Conservation (phyloP, 2,113 vertebrate species). For the Amia ocellicauda region DNA sequence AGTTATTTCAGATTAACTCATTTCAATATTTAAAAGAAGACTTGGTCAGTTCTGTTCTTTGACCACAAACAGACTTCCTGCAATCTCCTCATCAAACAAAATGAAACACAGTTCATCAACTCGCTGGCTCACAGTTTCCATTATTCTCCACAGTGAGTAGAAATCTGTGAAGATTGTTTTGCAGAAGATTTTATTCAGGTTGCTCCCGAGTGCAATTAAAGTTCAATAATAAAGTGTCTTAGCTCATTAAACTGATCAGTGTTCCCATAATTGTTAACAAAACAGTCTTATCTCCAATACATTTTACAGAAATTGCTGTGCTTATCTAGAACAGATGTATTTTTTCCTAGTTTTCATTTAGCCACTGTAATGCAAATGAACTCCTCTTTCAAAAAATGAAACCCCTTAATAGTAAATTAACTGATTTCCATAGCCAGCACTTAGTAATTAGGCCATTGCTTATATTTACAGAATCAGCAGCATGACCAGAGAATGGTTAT, state of each 20-base stretch:
- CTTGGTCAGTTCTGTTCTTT: too few relatives aligned
- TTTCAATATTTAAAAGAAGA: too few relatives aligned
- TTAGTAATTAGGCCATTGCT: neutral
- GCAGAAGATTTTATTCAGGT: too few relatives aligned
- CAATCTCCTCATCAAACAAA: too few relatives aligned
- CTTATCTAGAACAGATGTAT: neutral
- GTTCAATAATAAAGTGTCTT: neutral
- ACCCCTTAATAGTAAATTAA: too few relatives aligned
- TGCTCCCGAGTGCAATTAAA: too few relatives aligned
- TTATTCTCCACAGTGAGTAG: neutral
- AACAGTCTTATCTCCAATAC: neutral
- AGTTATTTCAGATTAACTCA: too few relatives aligned
- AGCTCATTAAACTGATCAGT: neutral
- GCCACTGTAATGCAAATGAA: neutral
- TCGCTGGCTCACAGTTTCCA: neutral
- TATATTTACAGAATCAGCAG: neutral
- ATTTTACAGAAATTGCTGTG: neutral
- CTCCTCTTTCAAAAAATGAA: neutral
- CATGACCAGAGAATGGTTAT: neutral
- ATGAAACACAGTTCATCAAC: too few relatives aligned
- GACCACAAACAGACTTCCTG: too few relatives aligned
- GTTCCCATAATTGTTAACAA: neutral
- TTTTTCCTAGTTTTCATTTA: neutral
- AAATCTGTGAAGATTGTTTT: too few relatives aligned
- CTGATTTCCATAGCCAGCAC: neutral